Evolutionary conservation across 2,888 invertebrate genomes (phyloP), one percentile per base, ranked within the genome.

Genomic region (Mantis religiosa): DNA sequence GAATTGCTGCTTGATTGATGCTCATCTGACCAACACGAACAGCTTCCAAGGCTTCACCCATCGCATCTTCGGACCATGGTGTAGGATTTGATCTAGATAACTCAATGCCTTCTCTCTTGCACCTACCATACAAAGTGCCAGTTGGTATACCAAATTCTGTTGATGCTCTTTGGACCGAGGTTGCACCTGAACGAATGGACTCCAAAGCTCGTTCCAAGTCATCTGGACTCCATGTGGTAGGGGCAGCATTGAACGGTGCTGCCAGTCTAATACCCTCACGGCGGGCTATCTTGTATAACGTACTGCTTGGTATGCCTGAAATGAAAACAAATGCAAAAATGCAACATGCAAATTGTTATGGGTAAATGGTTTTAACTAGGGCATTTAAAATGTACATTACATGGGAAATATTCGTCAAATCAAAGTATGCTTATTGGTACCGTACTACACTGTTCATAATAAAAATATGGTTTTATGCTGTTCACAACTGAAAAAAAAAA

Each of bases 21-120:
- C 97, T 97, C 98, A 98, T 98, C 93, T 98, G 97, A 47, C 98
- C 98, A 91, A 97, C 95, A 92, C 98, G 97, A 92, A 84, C 98
- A 91, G 98, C 97, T 93, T 98, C 97, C 84, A 98, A 94, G 30
- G 98, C 98, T 93, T 98, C 97, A 30, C 96, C 97, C 98, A 98
- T 98, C 47, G 97, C 97, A 92, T 97, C 97, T 92, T 98, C 98
- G n/a, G 97, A 97, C 98, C 98, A 98, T 15, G 98, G 98, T 84
- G 98, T 97, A n/a, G 97, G 97, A 94, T 97, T 97, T 89, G 97
- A 97, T 91, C 98, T 95, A 9, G 97, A 97, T 91, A 98, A 93
- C 93, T 98, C 98, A 91, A 98, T 98, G 86, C 98, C 98, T 93
- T 98, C 98, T 87, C 97, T 94, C 92, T 98, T 98, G 93, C 98